Evolutionary conservation across 1,140 invertebrate genomes (phyloP).

Genomic region (Subanguina moxae): DNA sequence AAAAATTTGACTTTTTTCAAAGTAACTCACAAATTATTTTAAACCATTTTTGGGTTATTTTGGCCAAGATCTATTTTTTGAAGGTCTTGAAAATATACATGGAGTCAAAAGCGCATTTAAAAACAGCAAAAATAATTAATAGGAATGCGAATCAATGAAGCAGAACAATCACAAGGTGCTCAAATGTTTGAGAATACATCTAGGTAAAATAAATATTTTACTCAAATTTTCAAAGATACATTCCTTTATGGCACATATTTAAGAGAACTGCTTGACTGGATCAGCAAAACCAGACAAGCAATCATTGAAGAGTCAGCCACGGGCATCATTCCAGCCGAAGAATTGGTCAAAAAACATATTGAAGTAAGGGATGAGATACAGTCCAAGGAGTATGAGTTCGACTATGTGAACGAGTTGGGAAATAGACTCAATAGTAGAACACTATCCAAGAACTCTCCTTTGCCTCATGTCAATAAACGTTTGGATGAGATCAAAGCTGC

Average conservation of each 20-base stretch:
- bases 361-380: conserved; percentile 86
- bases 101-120: too few relatives aligned
- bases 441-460: conserved; percentile 60
- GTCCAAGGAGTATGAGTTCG: conserved; percentile 77
- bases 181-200: conserved; percentile 81
- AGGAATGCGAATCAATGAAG: conserved; percentile 56
- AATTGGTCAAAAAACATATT: conserved; percentile 80
- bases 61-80: too few relatives aligned
- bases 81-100: too few relatives aligned
- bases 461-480: conserved; percentile 59
- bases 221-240: conserved; percentile 63
- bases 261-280: conserved; percentile 74
- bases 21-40: too few relatives aligned
- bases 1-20: too few relatives aligned
- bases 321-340: conserved; percentile 71
- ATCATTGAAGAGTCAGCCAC: conserved; percentile 58
- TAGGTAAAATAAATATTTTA: conserved; percentile 12
- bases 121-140: too few relatives aligned
- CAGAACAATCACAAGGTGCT: conserved; percentile 86
- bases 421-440: too few relatives aligned
- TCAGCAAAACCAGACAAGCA: conserved; percentile 63
- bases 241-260: conserved; percentile 65
- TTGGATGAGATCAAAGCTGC: conserved; percentile 43
- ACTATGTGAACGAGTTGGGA: conserved; percentile 65
- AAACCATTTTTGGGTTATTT: too few relatives aligned